phyloP scores from a whole-genome alignment of 2,888 invertebrate species.

The Philereme transversata region DNA sequence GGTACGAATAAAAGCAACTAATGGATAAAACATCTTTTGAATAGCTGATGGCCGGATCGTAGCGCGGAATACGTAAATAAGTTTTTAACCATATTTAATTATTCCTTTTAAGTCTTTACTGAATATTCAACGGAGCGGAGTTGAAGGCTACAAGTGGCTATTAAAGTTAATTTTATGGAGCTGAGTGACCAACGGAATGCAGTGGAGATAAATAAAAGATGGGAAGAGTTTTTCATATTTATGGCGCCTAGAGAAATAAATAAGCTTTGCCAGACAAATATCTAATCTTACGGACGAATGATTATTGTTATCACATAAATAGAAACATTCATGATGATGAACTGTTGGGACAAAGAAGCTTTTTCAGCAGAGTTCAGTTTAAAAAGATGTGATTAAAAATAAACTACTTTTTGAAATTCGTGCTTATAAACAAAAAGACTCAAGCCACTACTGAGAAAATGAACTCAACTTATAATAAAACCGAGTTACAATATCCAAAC shows the following conservation, averaged over 20 bases:
- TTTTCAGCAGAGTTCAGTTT: too few relatives aligned
- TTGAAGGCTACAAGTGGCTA: slow-evolving; percentile 43
- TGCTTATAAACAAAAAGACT: too few relatives aligned
- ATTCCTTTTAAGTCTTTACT: slow-evolving; percentile 67
- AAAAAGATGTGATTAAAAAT: too few relatives aligned
- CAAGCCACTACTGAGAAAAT: too few relatives aligned
- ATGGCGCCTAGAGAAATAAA: neutral
- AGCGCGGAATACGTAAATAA: slow-evolving; percentile 72
- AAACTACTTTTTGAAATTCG: too few relatives aligned
- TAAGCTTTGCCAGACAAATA: too few relatives aligned
- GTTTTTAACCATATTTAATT: slow-evolving; percentile 77
- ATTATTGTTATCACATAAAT: too few relatives aligned
- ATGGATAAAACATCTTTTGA: slow-evolving; percentile 71
- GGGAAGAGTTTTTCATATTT: slow-evolving; percentile 1
- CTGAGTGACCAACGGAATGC: slow-evolving; percentile 36
- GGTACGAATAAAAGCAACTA: slow-evolving; percentile 43
- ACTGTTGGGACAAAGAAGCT: too few relatives aligned
- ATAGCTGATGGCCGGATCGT: slow-evolving; percentile 66
- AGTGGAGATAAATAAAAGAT: slow-evolving; percentile 15
- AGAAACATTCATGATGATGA: too few relatives aligned
- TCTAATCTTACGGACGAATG: too few relatives aligned
- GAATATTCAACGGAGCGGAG: slow-evolving; percentile 70
- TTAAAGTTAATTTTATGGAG: slow-evolving; percentile 45
- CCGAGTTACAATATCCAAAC: too few relatives aligned
- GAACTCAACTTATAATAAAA: too few relatives aligned